Evolutionary conservation across 2,113 vertebrate genomes (phyloP).

Genomic region (Hippopotamus amphibius): DNA sequence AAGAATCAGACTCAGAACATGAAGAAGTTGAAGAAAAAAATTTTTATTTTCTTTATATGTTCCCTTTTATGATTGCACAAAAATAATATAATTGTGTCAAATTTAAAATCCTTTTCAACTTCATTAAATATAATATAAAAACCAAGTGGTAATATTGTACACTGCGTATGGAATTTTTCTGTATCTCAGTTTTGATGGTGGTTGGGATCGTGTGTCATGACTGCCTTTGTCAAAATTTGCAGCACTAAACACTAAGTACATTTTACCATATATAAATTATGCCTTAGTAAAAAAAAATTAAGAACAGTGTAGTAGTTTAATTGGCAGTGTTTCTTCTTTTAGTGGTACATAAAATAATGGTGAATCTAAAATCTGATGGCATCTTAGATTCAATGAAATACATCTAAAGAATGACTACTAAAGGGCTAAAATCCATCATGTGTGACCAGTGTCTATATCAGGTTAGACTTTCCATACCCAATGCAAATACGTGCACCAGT

Average conservation of each 20-base stretch:
- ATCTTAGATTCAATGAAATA: neutral
- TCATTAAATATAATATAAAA: slow-evolving; percentile 33
- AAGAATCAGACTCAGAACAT: neutral
- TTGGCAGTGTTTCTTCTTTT: neutral
- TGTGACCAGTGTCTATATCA: neutral
- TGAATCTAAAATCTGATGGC: neutral
- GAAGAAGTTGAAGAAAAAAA: neutral
- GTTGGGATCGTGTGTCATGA: neutral
- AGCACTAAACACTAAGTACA: neutral
- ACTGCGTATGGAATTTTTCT: neutral
- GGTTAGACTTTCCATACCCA: neutral
- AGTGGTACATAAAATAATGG: neutral
- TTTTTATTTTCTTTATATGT: neutral
- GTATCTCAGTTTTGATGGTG: neutral
- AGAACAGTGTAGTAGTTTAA: neutral
- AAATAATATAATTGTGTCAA: neutral
- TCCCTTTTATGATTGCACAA: neutral
- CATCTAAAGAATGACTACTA: neutral
- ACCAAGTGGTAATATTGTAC: neutral
- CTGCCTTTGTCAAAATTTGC: neutral
- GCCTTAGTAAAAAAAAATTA: neutral
- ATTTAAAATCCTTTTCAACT: slow-evolving; percentile 17
- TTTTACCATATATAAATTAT: neutral
- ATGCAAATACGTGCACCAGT: neutral
- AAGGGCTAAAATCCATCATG: neutral